Evolutionary conservation across 2,888 invertebrate genomes (phyloP).

Genomic region (Perithous albicinctus): DNA sequence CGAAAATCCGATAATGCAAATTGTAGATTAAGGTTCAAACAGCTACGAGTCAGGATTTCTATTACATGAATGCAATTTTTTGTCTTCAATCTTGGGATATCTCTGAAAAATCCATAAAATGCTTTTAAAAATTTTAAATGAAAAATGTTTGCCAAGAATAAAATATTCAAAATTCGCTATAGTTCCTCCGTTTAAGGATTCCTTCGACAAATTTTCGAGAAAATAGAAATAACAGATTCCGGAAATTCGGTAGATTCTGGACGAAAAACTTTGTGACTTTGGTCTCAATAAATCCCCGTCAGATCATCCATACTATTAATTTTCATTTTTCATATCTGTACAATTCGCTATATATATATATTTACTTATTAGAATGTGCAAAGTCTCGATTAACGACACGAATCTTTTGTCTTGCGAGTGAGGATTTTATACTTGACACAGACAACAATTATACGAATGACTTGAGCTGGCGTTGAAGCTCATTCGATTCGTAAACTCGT

Average conservation of each 20-base stretch:
- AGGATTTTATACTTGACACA: slow-evolving; percentile 18
- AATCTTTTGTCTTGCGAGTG: slow-evolving; percentile 5
- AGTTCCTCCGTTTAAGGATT: too few relatives aligned
- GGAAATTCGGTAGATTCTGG: neutral
- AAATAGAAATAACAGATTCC: neutral
- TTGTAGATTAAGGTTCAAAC: too few relatives aligned
- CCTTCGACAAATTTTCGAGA: neutral
- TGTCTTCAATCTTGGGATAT: too few relatives aligned
- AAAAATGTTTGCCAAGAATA: too few relatives aligned
- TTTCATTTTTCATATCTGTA: slow-evolving; percentile 38
- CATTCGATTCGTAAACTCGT: slow-evolving; percentile 21
- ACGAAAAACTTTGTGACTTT: neutral
- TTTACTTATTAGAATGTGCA: slow-evolving; percentile 39
- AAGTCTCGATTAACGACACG: slow-evolving; percentile 32
- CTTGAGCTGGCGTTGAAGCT: neutral
- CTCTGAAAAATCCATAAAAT: too few relatives aligned
- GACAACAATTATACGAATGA: slow-evolving; percentile 18
- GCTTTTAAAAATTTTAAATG: too few relatives aligned
- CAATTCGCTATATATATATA: slow-evolving; percentile 47
- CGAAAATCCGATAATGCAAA: too few relatives aligned
- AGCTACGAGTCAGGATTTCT: too few relatives aligned
- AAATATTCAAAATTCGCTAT: too few relatives aligned
- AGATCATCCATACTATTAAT: slow-evolving; percentile 18
- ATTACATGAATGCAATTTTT: too few relatives aligned
- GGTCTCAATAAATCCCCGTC: neutral